Base-by-base conservation (phyloP, 2,113 vertebrate species). In the Cryptotis parvus region DNA sequence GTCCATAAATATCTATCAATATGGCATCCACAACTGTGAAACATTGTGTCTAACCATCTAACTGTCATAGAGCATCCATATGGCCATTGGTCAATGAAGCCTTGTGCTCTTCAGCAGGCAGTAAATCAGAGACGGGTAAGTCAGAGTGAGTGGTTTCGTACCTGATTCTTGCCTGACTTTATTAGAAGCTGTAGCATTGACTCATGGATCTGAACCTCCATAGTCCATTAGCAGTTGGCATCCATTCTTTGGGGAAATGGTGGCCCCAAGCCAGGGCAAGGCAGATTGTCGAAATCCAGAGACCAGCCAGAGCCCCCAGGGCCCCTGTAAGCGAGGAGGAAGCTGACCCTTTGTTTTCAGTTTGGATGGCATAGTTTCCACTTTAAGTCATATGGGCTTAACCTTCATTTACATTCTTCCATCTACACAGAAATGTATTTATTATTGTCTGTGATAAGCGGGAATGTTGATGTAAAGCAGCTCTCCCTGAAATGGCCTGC, bases 401-500 rank as follows among this genome's bases (percentile, higher is more conserved):
- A 91, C 95, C 86, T 82, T 86, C 93, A 88, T 69, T 93, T 93
- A 92, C 86, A 86, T 93, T 96, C 88, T 88, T 81, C 39, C 4
- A 10, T 94, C 89, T 77, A 12, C 68, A 76, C 80, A 89, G 83
- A 93, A 95, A 70, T 86, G 80, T 88, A 93, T 89, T 91, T 93
- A 92, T 92, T 91, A 89, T 75, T 89, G 70, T 74, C 89, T 78
- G 27, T 87, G 83, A 94, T 95, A 95, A 95, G 95, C 18, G 9
- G n/a, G 85, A 80, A 84, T 74, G 78, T 92, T 96, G 96, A 96
- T 92, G 69, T 0, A 88, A 97, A 96, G 78, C 96, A 97, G 89
- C 2, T 5, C 6, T 74, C 92, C 91, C 75, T 86, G 86, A 29
- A 45, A 73, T 74, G 83, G 4, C 0, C 94, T 93, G 92, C 82